Evolutionary conservation across 2,113 vertebrate species (phyloP), one percentile per base, ranked within the genome.

Genomic region (Pollachius pollachius): DNA sequence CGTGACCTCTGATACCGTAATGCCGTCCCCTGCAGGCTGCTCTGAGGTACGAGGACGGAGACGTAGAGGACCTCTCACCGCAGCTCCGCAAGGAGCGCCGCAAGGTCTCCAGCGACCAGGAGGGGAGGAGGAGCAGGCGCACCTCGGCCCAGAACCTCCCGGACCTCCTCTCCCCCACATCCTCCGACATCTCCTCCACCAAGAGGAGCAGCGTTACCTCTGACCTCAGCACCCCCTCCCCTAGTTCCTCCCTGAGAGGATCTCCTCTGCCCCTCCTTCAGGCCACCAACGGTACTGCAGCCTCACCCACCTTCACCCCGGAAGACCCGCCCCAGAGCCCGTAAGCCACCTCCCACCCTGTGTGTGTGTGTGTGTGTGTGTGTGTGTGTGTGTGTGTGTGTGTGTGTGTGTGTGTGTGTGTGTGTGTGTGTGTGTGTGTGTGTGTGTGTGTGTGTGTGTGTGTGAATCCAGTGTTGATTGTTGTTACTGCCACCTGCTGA

Each of bases 1-100:
- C 12, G 41, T 48, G 12, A 13, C 8, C 12, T 48, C 41, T 48
- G 11, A 48, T 11, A 9, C 8, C 12, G 8, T 48, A 2, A 2
- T 48, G 41, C 1, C 12, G 41, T 9, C 41, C 41, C 41, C 41
- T 48, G 3, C 82, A 98, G 97, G 93, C 82, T 0, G 84, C 95
- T 48, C 91, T 99, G 67, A 91, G 84, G 64, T 71, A 93, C 0
- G 97, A 98, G 83, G 97, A 99, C 0, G 96, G 78, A 0, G 88
- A 94, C 1, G 11, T 79, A 0, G 95, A 95, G 0, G 95, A 96
- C 70, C 82, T 75, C 0, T 41, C 85, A 2, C 3, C 52, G 0
- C 89, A 87, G 8, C 69, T 84, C 1, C 95, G 95, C 17, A 95
- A 94, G 74, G 95, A 98, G 34, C 83, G 96, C 3, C 87, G 95